phyloP scores from a whole-genome alignment of 2,888 invertebrate genomes.

The Netelia inedita region DNA sequence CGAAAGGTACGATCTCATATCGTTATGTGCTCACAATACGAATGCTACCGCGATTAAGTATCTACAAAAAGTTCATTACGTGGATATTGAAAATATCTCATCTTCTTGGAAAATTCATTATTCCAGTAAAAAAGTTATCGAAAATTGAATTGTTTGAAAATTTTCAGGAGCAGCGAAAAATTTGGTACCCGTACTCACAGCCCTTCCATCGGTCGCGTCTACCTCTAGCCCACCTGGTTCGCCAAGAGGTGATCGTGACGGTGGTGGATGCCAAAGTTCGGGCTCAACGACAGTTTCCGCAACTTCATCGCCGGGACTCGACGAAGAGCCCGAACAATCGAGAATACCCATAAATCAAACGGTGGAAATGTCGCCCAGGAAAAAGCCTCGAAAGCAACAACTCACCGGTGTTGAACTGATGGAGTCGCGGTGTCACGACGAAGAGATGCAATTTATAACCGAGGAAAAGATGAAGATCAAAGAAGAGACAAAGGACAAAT shows the following conservation, averaged over 20 bases:
- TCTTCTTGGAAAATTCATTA: neutral
- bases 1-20: slow-evolving; percentile 77
- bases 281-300: slow-evolving; percentile 96
- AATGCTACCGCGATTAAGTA: no score
- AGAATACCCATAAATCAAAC: slow-evolving; percentile 84
- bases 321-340: slow-evolving; percentile 87
- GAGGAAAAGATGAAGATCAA: slow-evolving; percentile 86
- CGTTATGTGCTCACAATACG: no score
- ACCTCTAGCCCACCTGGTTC: slow-evolving; percentile 82
- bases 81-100: neutral
- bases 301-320: slow-evolving; percentile 92
- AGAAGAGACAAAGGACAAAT: slow-evolving; percentile 85
- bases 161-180: slow-evolving; percentile 80
- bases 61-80: neutral
- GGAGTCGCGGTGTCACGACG: slow-evolving; percentile 81
- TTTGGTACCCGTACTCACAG: slow-evolving; percentile 81
- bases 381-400: slow-evolving; percentile 96
- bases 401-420: slow-evolving; percentile 85
- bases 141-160: neutral
- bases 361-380: slow-evolving; percentile 91
- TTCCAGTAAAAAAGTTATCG: slow-evolving; percentile 1
- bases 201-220: slow-evolving; percentile 78
- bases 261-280: slow-evolving; percentile 85
- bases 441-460: slow-evolving; percentile 88
- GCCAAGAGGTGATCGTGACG: slow-evolving; percentile 82